A percentile compares a stretch with the other conserved stretches of the same genome.
Conservation (phyloP, 2,797 vertebrate species). For the Austrolebias charrua region DNA sequence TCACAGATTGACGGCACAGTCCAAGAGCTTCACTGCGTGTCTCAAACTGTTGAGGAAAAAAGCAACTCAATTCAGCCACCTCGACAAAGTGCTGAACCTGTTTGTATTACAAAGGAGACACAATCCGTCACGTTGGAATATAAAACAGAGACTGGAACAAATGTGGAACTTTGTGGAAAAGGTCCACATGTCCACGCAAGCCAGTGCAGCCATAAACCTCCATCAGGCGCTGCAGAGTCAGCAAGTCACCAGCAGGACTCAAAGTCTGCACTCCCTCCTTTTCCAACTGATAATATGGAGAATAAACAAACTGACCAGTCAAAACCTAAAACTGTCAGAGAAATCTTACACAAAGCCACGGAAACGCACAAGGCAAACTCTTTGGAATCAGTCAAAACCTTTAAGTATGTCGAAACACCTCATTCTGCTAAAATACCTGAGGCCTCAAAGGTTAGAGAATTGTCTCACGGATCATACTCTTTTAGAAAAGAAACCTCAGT, state of each 20-base stretch:
- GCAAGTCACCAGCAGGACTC: constrained; percentile 57
- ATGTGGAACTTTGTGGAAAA: constrained; percentile 53
- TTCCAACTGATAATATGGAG: constrained; percentile 50
- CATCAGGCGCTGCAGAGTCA: constrained; percentile 45
- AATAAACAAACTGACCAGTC: constrained; percentile 58
- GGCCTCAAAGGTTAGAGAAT: constrained; percentile 42
- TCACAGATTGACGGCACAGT: constrained; percentile 62
- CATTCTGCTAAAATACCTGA: constrained; percentile 48
- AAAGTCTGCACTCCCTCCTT: constrained; percentile 29
- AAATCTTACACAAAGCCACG: constrained; percentile 39
- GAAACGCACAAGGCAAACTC: constrained; percentile 38
- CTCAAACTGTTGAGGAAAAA: constrained; percentile 71
- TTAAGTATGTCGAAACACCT: constrained; percentile 36
- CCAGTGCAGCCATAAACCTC: constrained; percentile 53
- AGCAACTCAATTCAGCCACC: constrained; percentile 52
- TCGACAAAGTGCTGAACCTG: constrained; percentile 49
- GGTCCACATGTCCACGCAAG: constrained; percentile 40
- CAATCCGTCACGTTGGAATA: constrained; percentile 66
- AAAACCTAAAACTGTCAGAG: constrained; percentile 38
- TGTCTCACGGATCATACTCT: constrained; percentile 33
- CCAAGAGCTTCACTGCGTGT: constrained; percentile 68
- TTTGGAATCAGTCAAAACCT: constrained; percentile 39
- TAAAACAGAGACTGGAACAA: constrained; percentile 66
- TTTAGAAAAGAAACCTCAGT: constrained; percentile 34
- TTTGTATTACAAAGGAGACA: constrained; percentile 55